Conservation (phyloP, 1,140 invertebrate genomes). For the Battus philenor region DNA sequence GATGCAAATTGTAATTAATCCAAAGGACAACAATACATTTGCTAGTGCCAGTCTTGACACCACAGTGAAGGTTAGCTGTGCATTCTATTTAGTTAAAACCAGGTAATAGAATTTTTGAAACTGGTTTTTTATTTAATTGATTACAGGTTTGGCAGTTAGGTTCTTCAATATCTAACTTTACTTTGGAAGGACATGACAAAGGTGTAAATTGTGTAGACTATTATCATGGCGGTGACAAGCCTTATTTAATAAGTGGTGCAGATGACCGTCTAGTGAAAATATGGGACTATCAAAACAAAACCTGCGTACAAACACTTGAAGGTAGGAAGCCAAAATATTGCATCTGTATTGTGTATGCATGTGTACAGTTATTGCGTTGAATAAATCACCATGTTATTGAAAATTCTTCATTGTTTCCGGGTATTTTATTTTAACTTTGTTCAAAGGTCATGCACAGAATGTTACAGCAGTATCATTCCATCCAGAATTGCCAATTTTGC, state of each 20-base stretch:
- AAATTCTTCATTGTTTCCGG: too few relatives aligned
- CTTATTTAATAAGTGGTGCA: conserved; percentile 98
- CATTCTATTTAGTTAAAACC: too few relatives aligned
- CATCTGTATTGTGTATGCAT: too few relatives aligned
- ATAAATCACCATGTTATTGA: too few relatives aligned
- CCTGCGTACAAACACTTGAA: conserved; percentile 98
- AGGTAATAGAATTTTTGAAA: background rate
- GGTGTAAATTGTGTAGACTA: conserved; percentile 99
- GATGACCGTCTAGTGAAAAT: conserved; percentile 99
- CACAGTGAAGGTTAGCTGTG: conserved; percentile 89
- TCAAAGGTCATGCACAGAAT: conserved; percentile 91
- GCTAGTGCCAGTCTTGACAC: conserved; percentile 98
- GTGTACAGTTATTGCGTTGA: too few relatives aligned
- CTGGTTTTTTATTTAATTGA: conserved; percentile 9
- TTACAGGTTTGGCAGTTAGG: conserved; percentile 95
- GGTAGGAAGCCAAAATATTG: conserved; percentile 75
- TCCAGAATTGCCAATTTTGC: conserved; percentile 96
- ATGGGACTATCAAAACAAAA: conserved; percentile 99
- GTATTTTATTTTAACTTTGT: background rate
- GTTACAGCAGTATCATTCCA: conserved; percentile 96
- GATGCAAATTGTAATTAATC: conserved; percentile 99
- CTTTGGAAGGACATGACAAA: conserved; percentile 98
- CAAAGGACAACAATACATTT: conserved; percentile 99
- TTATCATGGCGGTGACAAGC: conserved; percentile 99
- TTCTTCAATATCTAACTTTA: conserved; percentile 98